phyloP scores from a whole-genome alignment of 2,113 vertebrate species.

The Pteruthius melanotis region DNA sequence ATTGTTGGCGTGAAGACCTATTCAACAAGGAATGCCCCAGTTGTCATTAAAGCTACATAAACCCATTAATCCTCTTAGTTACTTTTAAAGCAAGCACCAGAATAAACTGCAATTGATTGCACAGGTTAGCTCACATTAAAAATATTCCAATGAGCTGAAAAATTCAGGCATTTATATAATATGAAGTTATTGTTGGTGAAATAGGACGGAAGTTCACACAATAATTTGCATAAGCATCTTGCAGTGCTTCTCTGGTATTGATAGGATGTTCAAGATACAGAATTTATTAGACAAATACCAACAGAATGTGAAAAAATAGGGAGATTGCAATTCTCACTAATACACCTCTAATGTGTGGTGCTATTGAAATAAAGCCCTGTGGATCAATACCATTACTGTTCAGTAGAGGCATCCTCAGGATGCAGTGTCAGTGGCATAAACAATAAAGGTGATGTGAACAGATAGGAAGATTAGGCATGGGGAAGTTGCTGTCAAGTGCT shows the following conservation, averaged over 20 bases:
- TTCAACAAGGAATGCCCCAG: neutral
- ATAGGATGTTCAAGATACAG: neutral
- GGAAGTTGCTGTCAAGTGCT: neutral
- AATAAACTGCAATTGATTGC: conserved; percentile 19
- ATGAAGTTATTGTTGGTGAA: conserved; percentile 16
- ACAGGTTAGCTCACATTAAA: conserved; percentile 39
- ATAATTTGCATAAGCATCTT: neutral
- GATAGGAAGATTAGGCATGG: neutral
- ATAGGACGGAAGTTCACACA: neutral
- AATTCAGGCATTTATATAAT: conserved; percentile 24
- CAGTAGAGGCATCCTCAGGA: neutral
- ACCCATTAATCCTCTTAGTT: conserved; percentile 38
- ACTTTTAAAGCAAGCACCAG: conserved; percentile 27
- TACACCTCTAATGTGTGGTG: neutral
- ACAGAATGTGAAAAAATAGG: neutral
- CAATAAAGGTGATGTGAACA: neutral
- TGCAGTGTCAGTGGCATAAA: neutral
- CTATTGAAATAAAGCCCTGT: neutral
- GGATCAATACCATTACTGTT: neutral
- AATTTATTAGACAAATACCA: neutral
- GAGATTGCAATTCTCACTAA: neutral
- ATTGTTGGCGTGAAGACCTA: neutral
- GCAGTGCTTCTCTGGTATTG: neutral
- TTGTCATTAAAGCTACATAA: conserved; percentile 18
- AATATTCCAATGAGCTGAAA: conserved; percentile 20